These are phyloP conservation scores for Pecten maximus DNA, from an alignment of 2,888 invertebrate genomes.

Conservation along the genomic window DNA sequence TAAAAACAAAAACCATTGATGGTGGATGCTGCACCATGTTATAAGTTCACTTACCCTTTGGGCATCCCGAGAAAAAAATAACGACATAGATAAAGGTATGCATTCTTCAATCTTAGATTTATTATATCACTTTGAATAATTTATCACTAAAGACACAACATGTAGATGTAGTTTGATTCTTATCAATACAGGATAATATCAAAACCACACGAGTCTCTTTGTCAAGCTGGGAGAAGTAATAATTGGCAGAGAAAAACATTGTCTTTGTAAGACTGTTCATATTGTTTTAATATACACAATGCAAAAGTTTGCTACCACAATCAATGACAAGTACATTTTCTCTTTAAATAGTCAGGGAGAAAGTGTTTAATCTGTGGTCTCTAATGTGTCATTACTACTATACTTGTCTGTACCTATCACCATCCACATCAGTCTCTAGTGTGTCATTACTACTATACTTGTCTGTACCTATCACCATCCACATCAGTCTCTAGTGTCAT, in stretches of 20 bases:
- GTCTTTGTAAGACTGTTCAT: background rate
- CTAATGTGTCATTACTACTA: background rate
- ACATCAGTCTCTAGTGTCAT: too few species aligned
- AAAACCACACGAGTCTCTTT: background rate
- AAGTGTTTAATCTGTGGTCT: background rate
- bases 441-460: too few species aligned
- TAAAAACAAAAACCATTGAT: too few species aligned
- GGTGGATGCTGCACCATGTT: too few species aligned
- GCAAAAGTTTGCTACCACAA: background rate
- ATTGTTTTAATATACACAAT: background rate
- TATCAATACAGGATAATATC: background rate
- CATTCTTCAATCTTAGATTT: slow-evolving; percentile 15
- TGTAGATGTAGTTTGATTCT: background rate
- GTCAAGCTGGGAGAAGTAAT: background rate
- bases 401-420: background rate
- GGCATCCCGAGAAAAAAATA: background rate
- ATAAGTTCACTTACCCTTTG: too few species aligned
- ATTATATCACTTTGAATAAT: background rate
- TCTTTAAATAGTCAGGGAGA: background rate
- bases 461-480: background rate
- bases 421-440: background rate
- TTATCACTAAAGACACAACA: slow-evolving; percentile 35
- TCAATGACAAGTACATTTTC: background rate
- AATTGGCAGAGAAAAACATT: background rate
- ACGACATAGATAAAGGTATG: background rate